Conservation (phyloP, 2,113 vertebrate genomes). For the Thymallus thymallus region DNA sequence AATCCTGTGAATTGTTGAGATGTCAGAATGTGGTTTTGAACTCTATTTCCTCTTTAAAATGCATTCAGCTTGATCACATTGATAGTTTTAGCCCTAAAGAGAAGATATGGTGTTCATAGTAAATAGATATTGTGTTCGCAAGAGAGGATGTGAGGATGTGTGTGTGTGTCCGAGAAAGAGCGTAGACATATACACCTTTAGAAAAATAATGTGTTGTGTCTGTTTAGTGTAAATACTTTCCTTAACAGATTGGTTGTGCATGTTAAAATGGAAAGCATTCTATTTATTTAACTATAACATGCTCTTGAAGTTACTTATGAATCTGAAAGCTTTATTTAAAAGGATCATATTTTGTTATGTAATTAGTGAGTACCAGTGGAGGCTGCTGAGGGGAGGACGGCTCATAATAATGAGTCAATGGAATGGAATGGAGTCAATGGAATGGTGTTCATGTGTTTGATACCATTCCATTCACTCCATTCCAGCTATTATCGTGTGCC, state of each 20-base stretch:
- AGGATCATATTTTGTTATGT: conserved; percentile 72
- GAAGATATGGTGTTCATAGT: conserved; percentile 72
- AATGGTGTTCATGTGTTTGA: too few species aligned
- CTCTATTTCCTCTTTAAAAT: conserved; percentile 70
- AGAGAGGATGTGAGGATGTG: conserved; percentile 65
- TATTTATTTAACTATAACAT: conserved; percentile 85
- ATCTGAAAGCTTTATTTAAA: conserved; percentile 84
- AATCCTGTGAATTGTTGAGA: conserved; percentile 62
- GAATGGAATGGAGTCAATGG: too few species aligned
- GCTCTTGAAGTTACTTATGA: conserved; percentile 80
- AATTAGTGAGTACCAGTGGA: conserved; percentile 57
- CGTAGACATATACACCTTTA: conserved; percentile 36
- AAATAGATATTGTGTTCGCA: conserved; percentile 71
- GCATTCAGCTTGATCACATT: conserved; percentile 77
- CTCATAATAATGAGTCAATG: too few species aligned
- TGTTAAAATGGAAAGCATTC: conserved; percentile 82
- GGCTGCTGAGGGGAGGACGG: too few species aligned
- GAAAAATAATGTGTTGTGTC: conserved; percentile 54
- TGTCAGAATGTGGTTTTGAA: conserved; percentile 67
- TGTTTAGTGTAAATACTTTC: conserved; percentile 78
- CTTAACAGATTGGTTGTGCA: conserved; percentile 80
- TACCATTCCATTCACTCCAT: too few species aligned
- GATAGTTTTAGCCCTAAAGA: conserved; percentile 76
- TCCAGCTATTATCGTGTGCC: too few species aligned
- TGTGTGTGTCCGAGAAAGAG: conserved; percentile 52